These are phyloP conservation scores for Blera fallax DNA, from an alignment of 2,888 invertebrate species.

Conservation along the genomic window DNA sequence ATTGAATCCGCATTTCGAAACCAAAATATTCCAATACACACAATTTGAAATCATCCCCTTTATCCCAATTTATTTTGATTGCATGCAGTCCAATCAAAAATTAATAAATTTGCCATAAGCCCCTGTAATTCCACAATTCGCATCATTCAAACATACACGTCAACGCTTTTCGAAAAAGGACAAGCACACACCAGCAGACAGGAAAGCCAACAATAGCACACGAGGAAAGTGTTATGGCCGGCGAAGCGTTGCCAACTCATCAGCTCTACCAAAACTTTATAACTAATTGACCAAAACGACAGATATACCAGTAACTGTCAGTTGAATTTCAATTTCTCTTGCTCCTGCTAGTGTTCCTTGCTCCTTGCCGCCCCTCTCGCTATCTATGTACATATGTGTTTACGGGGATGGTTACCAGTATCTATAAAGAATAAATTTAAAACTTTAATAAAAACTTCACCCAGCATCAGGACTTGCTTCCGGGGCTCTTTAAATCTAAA, in stretches of 20 bases:
- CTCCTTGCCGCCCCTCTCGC: background rate
- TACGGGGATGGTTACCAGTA: background rate
- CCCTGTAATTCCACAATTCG: slow-evolving; percentile 33
- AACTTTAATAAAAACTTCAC: slow-evolving; percentile 56
- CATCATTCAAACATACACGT: slow-evolving; percentile 6
- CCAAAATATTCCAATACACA: slow-evolving; percentile 16
- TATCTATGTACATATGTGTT: background rate
- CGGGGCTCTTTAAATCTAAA: slow-evolving; percentile 52
- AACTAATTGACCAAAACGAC: slow-evolving; percentile 38
- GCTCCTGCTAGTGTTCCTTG: too few relatives aligned
- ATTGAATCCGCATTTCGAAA: slow-evolving; percentile 39
- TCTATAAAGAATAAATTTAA: slow-evolving; percentile 16
- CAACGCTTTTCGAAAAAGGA: slow-evolving; percentile 6
- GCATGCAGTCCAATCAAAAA: slow-evolving; percentile 59
- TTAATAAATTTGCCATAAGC: slow-evolving; percentile 60
- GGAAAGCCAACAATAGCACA: background rate
- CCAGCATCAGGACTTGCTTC: slow-evolving; percentile 46
- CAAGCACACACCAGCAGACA: background rate
- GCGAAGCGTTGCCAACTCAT: background rate
- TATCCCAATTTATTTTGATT: slow-evolving; percentile 68
- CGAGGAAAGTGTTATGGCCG: background rate
- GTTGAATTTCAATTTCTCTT: background rate
- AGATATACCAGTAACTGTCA: background rate
- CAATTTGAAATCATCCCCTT: slow-evolving; percentile 52
- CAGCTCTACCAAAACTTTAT: background rate